Evolutionary conservation across 2,113 vertebrate species (phyloP), one percentile per base, ranked within the genome.

Genomic region (Nematolebias whitei): DNA sequence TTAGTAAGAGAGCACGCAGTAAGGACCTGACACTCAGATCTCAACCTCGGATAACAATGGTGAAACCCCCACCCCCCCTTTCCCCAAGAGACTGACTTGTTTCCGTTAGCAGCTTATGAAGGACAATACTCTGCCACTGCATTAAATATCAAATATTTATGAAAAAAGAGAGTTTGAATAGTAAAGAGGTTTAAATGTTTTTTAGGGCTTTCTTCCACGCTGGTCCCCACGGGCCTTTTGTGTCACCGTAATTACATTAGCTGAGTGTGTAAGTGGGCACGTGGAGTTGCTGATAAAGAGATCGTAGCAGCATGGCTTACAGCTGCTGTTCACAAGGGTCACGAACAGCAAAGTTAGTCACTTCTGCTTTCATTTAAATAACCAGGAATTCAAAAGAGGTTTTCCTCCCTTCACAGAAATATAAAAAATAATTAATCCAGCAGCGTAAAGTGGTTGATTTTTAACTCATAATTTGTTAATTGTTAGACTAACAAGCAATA

Each of bases 1-100:
- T 93, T 92, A 92, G 89, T 69, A 91, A 85, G 90, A 91, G 92
- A 93, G 93, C 87, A 87, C 73, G 86, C 91, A 93, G 90, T 81
- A 87, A 88, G 90, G 93, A 87, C 86, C 83, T 81, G 70, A 86
- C 85, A 82, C 84, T 87, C 77, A 76, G 84, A 89, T 88, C 84
- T 80, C 63, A 65, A 74, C 84, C 79, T 54, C 22, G 29, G 83
- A 88, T 86, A 86, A 89, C 88, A 90, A 90, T 88, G 47, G 72
- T 16, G 32, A 52, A 55, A 57, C 54, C 67, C 79, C 26, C 26
- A 29, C 80, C 83, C 84, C 23, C 59, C 57, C 64, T 77, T 7
- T 6, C 41, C 80, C 85, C 83, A 24, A 60, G 85, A 71, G 87
- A 79, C 67, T n/a, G 39, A 19, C 64, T 51, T 68, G 29, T 63